Base-by-base conservation (phyloP, 2,888 invertebrate species). In the Antheraea yamamai region DNA sequence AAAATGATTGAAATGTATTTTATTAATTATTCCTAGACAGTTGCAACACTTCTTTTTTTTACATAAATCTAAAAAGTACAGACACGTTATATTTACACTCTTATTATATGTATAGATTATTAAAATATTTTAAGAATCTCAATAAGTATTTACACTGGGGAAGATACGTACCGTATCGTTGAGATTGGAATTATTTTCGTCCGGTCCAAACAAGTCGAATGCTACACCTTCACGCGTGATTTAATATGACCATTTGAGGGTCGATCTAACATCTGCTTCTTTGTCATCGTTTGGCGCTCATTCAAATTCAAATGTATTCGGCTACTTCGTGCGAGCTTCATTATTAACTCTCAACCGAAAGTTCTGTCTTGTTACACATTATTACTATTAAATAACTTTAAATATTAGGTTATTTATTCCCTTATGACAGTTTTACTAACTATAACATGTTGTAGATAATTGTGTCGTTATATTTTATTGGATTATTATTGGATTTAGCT, bases 201-300 rank as follows among this genome's bases (percentile, higher is more conserved):
- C 80, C 75, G 74, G 74, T 77, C 80, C 75, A 77, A 78, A 80
- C 74, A 77, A 66, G 79, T 80, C 78, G 78, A 61, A 58, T 39
- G 70, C 12, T 74, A 87, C 88, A 89, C 91, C 92, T 93, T 93
- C 91, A 89, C 87, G 92, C 88, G 85, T 91, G 91, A 93, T 90
- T 89, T 91, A 87, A 86, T 87, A 83, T 83, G 86, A 86, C 88
- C 84, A 89, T 88, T 84, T 84, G 91, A 90, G 93, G 92, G 92
- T 90, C 92, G 89, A 81, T 81, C 81, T 79, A 83, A 84, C 89
- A 91, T 91, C 89, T 90, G 90, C 86, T 84, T 82, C 83, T 82
- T 82, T 85, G 83, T 86, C 85, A 83, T 80, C 82, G 85, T 84
- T 91, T 92, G 90, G 91, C 90, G 87, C 85, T 83, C 79, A 91